Percentiles rank a stretch among this genome's conserved stretches.
These are phyloP conservation scores for Tupaia chinensis DNA, from an alignment of 2,113 vertebrate species.

Conservation along the genomic window DNA sequence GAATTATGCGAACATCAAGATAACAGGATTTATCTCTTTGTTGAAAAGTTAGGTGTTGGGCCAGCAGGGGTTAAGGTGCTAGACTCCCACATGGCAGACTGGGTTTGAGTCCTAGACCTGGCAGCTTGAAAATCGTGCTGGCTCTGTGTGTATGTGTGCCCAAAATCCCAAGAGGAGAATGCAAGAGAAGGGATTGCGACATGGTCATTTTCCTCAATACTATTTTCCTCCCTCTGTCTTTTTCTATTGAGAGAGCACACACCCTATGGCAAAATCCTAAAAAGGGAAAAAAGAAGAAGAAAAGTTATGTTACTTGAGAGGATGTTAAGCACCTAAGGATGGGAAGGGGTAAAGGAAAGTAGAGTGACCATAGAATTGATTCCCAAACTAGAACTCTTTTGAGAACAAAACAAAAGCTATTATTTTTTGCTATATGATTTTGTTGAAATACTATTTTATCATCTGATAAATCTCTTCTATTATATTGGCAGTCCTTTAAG, in stretches of 20 bases:
- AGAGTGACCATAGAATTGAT: not conserved
- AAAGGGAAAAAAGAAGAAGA: too few relatives aligned
- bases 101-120: too few relatives aligned
- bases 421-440: not conserved
- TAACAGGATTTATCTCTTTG: not conserved
- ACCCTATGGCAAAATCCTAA: too few relatives aligned
- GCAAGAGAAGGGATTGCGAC: too few relatives aligned
- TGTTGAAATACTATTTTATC: constrained; percentile 29
- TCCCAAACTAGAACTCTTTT: constrained; percentile 20
- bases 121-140: too few relatives aligned
- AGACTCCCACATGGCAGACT: too few relatives aligned
- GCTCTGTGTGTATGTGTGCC: too few relatives aligned
- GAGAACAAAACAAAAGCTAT: not conserved
- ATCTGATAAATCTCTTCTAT: not conserved
- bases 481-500: not conserved
- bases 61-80: too few relatives aligned
- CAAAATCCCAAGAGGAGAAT: too few relatives aligned
- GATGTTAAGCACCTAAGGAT: not conserved
- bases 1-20: not conserved
- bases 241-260: too few relatives aligned
- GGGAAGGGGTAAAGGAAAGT: not conserved
- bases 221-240: too few relatives aligned
- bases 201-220: too few relatives aligned
- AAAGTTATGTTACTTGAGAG: not conserved
- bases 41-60: not conserved